Percentiles rank a stretch among this genome's conserved stretches.
These are phyloP conservation scores for Tigriopus californicus DNA, from an alignment of 2,888 invertebrate genomes.

Conservation along the genomic window DNA sequence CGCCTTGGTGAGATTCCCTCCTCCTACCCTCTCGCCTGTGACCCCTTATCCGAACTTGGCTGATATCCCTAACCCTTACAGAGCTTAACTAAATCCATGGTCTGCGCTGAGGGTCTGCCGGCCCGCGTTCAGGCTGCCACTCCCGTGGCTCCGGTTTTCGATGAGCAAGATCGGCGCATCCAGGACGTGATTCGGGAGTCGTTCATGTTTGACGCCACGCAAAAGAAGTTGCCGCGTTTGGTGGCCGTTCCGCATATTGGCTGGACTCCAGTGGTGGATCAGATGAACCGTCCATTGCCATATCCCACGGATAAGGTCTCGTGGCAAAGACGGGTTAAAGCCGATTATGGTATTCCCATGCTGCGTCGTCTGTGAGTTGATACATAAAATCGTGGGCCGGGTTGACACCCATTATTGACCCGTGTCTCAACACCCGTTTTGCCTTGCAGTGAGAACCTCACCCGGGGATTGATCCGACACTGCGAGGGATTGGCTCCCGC, in stretches of 20 bases:
- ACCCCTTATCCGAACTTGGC: too few relatives aligned
- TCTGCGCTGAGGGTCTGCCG: background rate
- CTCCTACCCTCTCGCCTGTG: too few relatives aligned
- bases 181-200: background rate
- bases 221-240: background rate
- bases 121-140: background rate
- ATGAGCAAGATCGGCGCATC: background rate
- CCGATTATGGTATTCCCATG: background rate
- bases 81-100: background rate
- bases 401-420: too few relatives aligned
- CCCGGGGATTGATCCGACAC: background rate
- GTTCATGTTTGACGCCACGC: conserved; percentile 5
- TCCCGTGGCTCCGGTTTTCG: background rate
- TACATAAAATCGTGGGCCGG: background rate
- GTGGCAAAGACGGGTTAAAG: background rate
- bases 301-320: background rate
- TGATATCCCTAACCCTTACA: background rate
- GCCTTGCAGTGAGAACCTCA: background rate
- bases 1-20: background rate
- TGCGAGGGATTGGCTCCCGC: background rate
- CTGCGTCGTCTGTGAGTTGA: background rate
- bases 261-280: conserved; percentile 2
- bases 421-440: background rate
- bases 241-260: background rate
- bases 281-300: background rate